A percentile compares a stretch with the other conserved stretches of the same genome.
These are phyloP conservation scores for Patella caerulea DNA, from an alignment of 2,888 invertebrate species.

Conservation along the genomic window DNA sequence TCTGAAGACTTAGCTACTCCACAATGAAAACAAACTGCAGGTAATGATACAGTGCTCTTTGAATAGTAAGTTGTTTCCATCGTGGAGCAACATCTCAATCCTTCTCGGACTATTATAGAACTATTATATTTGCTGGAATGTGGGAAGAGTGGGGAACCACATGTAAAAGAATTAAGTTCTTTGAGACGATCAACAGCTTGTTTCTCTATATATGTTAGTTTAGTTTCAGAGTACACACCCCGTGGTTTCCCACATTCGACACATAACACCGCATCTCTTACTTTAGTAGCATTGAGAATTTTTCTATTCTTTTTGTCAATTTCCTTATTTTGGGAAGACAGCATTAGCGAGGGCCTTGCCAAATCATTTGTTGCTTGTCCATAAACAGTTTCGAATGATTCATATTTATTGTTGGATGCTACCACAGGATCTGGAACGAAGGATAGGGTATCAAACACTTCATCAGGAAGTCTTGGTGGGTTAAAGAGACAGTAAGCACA, in stretches of 20 bases:
- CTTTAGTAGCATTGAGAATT: conserved; percentile 3
- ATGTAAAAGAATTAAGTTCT: neutral
- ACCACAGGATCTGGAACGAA: neutral
- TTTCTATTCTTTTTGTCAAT: neutral
- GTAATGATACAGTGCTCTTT: neutral
- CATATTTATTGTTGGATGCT: neutral
- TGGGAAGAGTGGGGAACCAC: neutral
- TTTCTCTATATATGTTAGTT: neutral
- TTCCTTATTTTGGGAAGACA: conserved; percentile 2
- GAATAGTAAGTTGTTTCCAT: conserved; percentile 3
- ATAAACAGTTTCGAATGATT: neutral
- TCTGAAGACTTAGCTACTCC: neutral
- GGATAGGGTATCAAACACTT: neutral
- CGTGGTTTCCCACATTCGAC: conserved; percentile 7
- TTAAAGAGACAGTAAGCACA: neutral
- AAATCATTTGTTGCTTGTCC: neutral
- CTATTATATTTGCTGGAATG: conserved; percentile 1
- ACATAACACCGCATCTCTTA: neutral
- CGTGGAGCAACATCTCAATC: neutral
- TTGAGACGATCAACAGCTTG: neutral
- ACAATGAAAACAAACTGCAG: neutral
- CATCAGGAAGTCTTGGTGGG: conserved; percentile 2
- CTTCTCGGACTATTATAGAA: neutral
- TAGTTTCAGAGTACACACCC: neutral
- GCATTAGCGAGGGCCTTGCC: neutral